Evolutionary conservation across 2,888 invertebrate species (phyloP), one percentile per base, ranked within the genome.

Genomic region (Lasius platythorax): DNA sequence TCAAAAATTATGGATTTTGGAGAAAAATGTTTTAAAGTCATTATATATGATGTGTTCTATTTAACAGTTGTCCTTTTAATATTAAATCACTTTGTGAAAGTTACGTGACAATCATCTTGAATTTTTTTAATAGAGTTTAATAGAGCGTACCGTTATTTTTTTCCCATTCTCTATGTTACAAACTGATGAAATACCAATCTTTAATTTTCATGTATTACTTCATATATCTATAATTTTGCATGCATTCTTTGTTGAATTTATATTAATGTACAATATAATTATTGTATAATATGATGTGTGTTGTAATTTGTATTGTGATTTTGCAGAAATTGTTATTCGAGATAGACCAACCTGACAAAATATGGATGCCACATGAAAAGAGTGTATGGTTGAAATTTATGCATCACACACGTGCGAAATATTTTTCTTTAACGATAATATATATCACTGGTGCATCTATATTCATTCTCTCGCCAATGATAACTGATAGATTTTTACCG

Each of bases 281-380:
- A 23, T 23, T 11, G 4, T 15, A 30, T 3, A 23, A 56, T 5
- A 56, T 23, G 37, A 37, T 6, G 2, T 37, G 8, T 12, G 3
- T 40, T 0, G 4, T 15, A 9, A 33, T 9, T n/a, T n/a, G 12
- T 40, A 53, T n/a, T n/a, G 12, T 40, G 63, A 30, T 18, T 28
- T 82, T 70, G n/a, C 76, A 91, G 91, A 76, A 70, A 40, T 85
- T 89, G 23, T 68, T 85, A 12, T 33, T 56, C 11, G 85, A 88
- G 37, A 79, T 90, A 40, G 85, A 82, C 1, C 30, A 75, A 8
- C 86, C 87, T 43, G 28, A 86, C 15, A 64, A 74, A 15, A 58
- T 64, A 23, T 40, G 50, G 28, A 70, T 83, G 67, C 46, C 43
- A 9, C 12, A 74, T 0, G 86, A 91, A 53, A 85, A 74, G 33